Evolutionary conservation across 2,797 vertebrate genomes (phyloP), one percentile per base, ranked within the genome.

Genomic region (Acrossocheilus wenchowensis): DNA sequence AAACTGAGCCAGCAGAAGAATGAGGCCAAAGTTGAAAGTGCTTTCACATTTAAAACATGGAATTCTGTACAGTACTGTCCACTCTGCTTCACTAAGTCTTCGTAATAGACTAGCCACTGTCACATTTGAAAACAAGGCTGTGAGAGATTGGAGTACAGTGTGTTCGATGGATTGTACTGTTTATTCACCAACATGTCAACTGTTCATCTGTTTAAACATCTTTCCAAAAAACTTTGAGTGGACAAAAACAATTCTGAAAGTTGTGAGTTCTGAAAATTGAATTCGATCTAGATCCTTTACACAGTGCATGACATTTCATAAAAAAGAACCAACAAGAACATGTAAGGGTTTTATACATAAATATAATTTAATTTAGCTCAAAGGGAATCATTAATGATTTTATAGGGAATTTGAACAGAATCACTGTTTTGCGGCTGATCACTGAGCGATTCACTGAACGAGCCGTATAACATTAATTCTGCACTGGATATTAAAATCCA

Each of bases 11-110:
- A 72, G 78, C 43, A 71, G n/a, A 54, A 80, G 80, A 87, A 89
- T 62, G 78, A 83, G 81, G 52, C 36, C 30, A 80, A 85, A 82
- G 66, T 57, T 78, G 45, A 84, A 78, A 87, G 82, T 60, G 23
- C 50, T 77, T 71, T 69, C 30, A 48, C n/a, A 68, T 86, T 83
- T 60, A 80, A 66, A 60, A 57, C 84, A 48, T 12, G 36, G 19
- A 74, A 66, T 60, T 71, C 77, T 5, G 77, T 86, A 78, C 64
- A 86, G 71, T 83, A 89, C 75, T 60, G 77, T 78, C n/a, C 66
- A 69, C 83, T 78, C 77, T 73, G 78, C 50, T 87, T 90, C 89
- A 81, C 82, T 88, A 89, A 87, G 89, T 79, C 78, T 87, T 78
- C 78, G 66, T 90, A 91, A 89, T 54, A 77, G 8, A 75, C 41